Evolutionary conservation across 2,888 invertebrate species (phyloP), one percentile per base, ranked within the genome.

Genomic region (Leptinotarsa juncta): DNA sequence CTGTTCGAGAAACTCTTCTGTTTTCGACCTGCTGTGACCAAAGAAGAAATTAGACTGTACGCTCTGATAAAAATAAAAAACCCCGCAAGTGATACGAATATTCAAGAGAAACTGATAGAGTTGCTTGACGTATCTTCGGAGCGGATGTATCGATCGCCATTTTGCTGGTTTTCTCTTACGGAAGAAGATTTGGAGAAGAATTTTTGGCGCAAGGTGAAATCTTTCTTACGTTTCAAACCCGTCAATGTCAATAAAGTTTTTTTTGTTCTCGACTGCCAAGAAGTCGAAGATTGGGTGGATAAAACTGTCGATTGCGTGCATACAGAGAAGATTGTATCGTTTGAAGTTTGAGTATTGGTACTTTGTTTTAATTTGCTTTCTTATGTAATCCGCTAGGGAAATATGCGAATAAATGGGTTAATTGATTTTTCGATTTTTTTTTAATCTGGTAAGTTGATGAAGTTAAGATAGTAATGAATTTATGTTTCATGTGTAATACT

Each of bases 131-230:
- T 62, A 15, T 26, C 62, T 42, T 32, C 62, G 7, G 62, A 62
- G 4, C 16, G 10, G 3, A 15, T 60, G 57, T 72, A 68, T 62
- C 55, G 51, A 23, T 72, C 69, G 1, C 53, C 68, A 1, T 42
- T 55, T 51, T 68, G 68, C 10, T 69, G 72, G 53, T 72, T 72
- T 50, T 20, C 60, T 14, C 18, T 72, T 0, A 72, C 51, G 16
- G 26, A 65, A 18, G 20, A 49, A 32, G 68, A 68, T 72, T 62
- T 68, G 65, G 57, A 68, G 55, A 53, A 53, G 26, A 42, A 15
- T n/a, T 68, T 65, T 62, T 72, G 72, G 72, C 55, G 68, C n/a
- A 50, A 57, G 4, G 67, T 72, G 23, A 67, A 48, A 53, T n/a
- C 5, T 3, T 32, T 57, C 15, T 69, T 72, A 42, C 42, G 72